These are phyloP conservation scores for Drosophila rhopaloa DNA, from an alignment of 1,140 invertebrate species.

Conservation along the genomic window DNA sequence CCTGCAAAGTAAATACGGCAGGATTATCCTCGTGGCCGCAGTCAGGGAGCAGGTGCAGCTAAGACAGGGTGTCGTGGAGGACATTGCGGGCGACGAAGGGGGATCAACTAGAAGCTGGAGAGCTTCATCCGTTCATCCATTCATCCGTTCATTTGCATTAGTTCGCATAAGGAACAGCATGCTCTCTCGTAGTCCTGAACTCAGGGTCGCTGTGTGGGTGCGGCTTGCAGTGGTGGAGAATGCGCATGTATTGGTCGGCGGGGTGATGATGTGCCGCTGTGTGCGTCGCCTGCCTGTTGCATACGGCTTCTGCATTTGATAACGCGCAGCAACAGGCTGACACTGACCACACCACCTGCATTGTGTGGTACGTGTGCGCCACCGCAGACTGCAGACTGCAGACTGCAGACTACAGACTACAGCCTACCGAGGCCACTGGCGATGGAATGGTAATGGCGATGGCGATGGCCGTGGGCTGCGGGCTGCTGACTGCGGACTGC, in stretches of 20 bases:
- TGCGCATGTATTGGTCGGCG: conserved; percentile 11
- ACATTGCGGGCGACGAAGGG: background rate
- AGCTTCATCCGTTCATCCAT: conserved; percentile 14
- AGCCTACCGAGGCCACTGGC: no score
- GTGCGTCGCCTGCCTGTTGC: conserved; percentile 63
- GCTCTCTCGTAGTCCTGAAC: no score
- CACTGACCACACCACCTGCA: conserved; percentile 43
- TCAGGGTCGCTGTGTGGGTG: conserved; percentile 1
- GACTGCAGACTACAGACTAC: background rate
- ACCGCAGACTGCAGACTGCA: conserved; percentile 27
- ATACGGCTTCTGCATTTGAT: conserved; percentile 47
- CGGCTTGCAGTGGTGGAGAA: background rate
- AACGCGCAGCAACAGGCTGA: conserved; percentile 67
- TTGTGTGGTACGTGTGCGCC: conserved; percentile 12
- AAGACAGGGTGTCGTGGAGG: background rate
- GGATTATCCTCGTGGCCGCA: conserved; percentile 6
- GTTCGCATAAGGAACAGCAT: background rate
- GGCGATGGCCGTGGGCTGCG: conserved; percentile 17
- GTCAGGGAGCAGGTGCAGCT: background rate
- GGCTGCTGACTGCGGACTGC: background rate
- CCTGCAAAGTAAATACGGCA: conserved; percentile 16
- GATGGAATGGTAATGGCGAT: no score
- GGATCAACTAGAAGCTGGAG: no score
- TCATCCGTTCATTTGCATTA: conserved; percentile 32
- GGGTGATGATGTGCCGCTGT: background rate